Base-by-base conservation (phyloP, 2,888 invertebrate genomes). In the Adelognathus sp. region DNA sequence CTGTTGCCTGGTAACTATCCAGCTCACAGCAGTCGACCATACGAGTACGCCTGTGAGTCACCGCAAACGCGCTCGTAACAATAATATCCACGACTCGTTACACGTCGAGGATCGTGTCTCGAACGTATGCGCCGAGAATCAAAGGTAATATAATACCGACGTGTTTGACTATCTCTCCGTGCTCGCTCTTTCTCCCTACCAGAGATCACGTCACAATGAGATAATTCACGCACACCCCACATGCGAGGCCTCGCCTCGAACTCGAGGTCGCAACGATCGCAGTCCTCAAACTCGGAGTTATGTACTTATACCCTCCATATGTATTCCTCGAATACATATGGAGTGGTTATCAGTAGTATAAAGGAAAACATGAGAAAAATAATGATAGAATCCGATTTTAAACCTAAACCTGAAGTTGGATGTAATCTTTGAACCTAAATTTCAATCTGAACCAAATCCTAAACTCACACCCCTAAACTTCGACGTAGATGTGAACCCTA, bases 181-280 rank as follows among this genome's bases (percentile, higher is more conserved):
- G 4, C 61, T 31, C n/a, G n/a, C n/a, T n/a, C n/a, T n/a, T n/a
- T n/a, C 33, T 39, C 58, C n/a, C 44, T 44, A 14, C 33, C 36
- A 18, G 36, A 29, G 7, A 52, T 14, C 24, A 27, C 46, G 60
- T 67, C 52, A 66, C 76, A 72, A 72, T 66, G 66, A 54, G 71
- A 77, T 67, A 72, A 67, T 72, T 77, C 72, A 72, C 66, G 66
- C 60, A 72, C 67, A 50, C 67, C 61, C 61, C 27, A 18, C 67
- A 39, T 52, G 36, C 54, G 24, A 61, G 27, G 16, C 39, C 41
- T 61, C 44, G 11, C 61, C 41, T 61, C 41, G 9, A 29, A 31
- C 69, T 4, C 58, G 58, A 69, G 58, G 58, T 44, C 56, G 44
- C 33, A 21, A 41, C 33, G 33, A 71, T 76, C 66, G 58, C 46